Conservation (phyloP, 92 coral and sea anemone genomes). For the Siderastrea radians region DNA sequence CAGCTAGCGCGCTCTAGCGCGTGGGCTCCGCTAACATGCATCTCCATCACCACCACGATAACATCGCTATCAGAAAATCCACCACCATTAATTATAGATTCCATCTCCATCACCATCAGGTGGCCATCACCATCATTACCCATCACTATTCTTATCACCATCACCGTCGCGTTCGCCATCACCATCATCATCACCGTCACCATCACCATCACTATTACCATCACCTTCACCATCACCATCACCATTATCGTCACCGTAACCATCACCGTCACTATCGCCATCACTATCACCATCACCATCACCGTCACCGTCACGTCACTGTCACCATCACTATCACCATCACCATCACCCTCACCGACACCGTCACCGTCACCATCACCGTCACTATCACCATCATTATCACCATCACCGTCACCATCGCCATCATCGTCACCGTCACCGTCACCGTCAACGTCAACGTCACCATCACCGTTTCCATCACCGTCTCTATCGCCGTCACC, state of each 20-base stretch:
- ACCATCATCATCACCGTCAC: background rate
- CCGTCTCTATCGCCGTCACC: background rate
- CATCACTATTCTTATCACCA: too few relatives aligned
- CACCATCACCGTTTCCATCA: background rate
- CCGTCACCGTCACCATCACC: too few relatives aligned
- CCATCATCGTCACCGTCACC: background rate
- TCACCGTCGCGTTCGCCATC: background rate
- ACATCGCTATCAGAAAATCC: too few relatives aligned
- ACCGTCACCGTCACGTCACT: background rate
- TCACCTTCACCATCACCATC: background rate
- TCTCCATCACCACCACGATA: too few relatives aligned
- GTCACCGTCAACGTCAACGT: background rate
- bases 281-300: background rate
- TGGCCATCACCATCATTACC: too few relatives aligned
- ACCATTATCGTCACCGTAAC: too few relatives aligned
- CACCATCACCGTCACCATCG: background rate
- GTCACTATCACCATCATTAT: too few relatives aligned
- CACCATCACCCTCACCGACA: too few relatives aligned
- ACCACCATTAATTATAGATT: too few relatives aligned
- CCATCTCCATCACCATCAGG: too few relatives aligned
- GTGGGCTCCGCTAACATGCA: too few relatives aligned
- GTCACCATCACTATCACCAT: background rate
- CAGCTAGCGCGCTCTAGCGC: too few relatives aligned
- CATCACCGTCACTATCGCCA: background rate
- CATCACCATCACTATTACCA: background rate